Conservation (phyloP, 2,888 invertebrate genomes). For the Eurois occulta region DNA sequence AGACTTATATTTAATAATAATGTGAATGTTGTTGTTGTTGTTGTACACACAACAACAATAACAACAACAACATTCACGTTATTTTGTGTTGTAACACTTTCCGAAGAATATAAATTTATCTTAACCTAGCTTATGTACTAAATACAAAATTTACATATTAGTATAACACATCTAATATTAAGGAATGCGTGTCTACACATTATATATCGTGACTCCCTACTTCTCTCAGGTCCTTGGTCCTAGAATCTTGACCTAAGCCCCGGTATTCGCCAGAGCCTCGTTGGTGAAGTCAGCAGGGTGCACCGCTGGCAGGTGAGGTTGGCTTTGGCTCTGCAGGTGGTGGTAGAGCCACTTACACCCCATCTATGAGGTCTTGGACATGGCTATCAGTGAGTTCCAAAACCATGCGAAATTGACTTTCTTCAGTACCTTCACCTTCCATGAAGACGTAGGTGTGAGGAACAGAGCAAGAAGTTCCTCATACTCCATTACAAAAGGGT, state of each 20-base stretch:
- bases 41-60: too few species aligned
- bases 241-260: neutral
- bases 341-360: constrained; percentile 41
- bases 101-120: neutral
- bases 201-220: neutral
- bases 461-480: neutral
- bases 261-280: constrained; percentile 34
- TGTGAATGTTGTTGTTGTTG: neutral
- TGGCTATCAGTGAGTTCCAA: neutral
- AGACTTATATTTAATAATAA: too few species aligned
- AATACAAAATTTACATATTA: neutral
- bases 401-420: neutral
- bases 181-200: too few species aligned
- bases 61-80: too few species aligned
- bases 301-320: constrained; percentile 43
- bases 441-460: neutral
- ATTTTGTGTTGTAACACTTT: too few species aligned
- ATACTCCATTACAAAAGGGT: neutral
- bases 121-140: neutral
- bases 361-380: neutral
- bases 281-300: constrained; percentile 38
- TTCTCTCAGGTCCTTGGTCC: neutral
- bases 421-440: neutral
- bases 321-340: constrained; percentile 22
- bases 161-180: too few species aligned